These are phyloP conservation scores for Mesembrinibis cayennensis DNA, from an alignment of 2,113 vertebrate species.

Conservation along the genomic window DNA sequence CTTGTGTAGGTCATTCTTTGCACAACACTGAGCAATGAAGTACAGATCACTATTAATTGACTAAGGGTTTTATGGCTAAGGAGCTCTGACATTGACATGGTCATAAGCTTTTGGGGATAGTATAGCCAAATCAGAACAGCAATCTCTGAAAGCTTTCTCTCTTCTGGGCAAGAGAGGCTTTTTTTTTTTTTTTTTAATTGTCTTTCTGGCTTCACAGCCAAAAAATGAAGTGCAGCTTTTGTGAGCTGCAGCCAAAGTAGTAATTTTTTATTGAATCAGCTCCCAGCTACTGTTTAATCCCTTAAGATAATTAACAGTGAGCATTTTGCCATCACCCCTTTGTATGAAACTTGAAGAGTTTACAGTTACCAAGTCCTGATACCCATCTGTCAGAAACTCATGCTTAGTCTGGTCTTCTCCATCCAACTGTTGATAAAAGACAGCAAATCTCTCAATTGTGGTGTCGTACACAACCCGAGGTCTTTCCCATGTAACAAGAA, in stretches of 20 bases:
- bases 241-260: neutral
- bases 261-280: neutral
- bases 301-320: neutral
- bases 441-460: conserved; percentile 90
- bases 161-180: neutral
- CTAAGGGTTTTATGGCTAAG: neutral
- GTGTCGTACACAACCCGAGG: conserved; percentile 91
- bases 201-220: neutral
- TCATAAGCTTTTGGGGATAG: neutral
- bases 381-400: conserved; percentile 93
- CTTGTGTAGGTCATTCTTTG: neutral
- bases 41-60: neutral
- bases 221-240: neutral
- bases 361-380: conserved; percentile 95
- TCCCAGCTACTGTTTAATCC: neutral
- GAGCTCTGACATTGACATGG: neutral
- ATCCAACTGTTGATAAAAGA: conserved; percentile 82
- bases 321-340: neutral
- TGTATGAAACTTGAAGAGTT: conserved; percentile 51
- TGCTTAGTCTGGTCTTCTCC: conserved; percentile 77
- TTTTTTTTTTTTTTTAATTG: neutral
- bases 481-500: conserved; percentile 93
- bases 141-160: neutral
- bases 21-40: neutral
- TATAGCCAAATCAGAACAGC: neutral